These are phyloP conservation scores for Notodonta dromedarius DNA, from an alignment of 2,888 invertebrate genomes.

Conservation along the genomic window DNA sequence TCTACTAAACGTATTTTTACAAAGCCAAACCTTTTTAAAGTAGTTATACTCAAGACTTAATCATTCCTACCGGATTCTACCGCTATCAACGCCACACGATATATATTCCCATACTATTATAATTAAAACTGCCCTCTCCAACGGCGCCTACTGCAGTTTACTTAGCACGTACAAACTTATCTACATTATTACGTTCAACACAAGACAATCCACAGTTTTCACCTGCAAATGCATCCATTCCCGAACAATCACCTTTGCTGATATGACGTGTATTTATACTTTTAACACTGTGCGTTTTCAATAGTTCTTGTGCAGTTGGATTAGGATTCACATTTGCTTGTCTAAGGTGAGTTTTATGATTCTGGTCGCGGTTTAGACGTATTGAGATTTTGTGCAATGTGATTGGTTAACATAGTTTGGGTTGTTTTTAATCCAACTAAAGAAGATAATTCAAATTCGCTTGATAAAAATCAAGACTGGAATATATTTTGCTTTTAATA, in stretches of 20 bases:
- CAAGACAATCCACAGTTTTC: constrained; percentile 42
- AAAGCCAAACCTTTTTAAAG: no score
- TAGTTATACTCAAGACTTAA: background rate
- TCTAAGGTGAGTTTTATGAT: constrained; percentile 27
- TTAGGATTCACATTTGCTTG: constrained; percentile 22
- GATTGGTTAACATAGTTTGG: no score
- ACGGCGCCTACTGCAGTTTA: constrained; percentile 17
- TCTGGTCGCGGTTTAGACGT: constrained; percentile 17
- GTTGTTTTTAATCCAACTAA: no score
- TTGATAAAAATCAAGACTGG: no score
- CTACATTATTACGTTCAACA: constrained; percentile 41
- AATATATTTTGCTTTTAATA: constrained; percentile 4
- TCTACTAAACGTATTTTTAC: no score
- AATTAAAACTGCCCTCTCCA: constrained; percentile 39
- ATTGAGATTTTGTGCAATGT: constrained; percentile 29
- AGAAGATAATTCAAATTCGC: no score
- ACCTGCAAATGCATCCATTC: constrained; percentile 63
- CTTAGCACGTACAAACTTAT: constrained; percentile 34
- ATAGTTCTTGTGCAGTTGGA: constrained; percentile 25
- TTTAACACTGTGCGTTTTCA: constrained; percentile 29
- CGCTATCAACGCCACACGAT: background rate
- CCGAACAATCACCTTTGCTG: constrained; percentile 60
- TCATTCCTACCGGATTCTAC: background rate
- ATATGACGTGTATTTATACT: constrained; percentile 63
- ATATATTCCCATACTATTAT: constrained; percentile 5